Base-by-base conservation (phyloP, 2,888 invertebrate genomes). In the Neria commutata region DNA sequence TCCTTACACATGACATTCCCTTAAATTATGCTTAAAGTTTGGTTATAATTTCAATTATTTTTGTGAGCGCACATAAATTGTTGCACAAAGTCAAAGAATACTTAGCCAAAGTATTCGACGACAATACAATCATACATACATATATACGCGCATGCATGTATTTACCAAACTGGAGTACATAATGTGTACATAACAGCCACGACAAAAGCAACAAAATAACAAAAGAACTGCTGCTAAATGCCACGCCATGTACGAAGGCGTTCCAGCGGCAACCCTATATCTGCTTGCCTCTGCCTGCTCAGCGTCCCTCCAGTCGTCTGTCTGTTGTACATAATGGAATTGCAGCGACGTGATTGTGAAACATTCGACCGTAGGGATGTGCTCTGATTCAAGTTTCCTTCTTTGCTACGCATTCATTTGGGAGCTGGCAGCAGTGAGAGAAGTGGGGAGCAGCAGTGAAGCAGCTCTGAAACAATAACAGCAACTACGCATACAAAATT, bases 351-450 rank as follows among this genome's bases (percentile, higher is more conserved):
- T 79, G 77, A 78, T 78, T 78, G 78, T 74, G 73, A 77, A 77
- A 77, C 78, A 78, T 77, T 75, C 74, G 78, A 79, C 79, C 79
- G 73, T 75, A 75, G 78, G 78, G 79, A 81, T 77, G 74, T 74
- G 77, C 74, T 76, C 76, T 79, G 81, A 81, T 81, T 80, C 79
- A 71, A 74, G 68, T 73, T 74, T 73, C 56, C n/a, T n/a, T n/a
- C n/a, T n/a, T n/a, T n/a, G 70, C 55, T 49, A 52, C 53, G 17
- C 46, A 52, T 50, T 54, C 52, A 58, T 55, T 49, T 54, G 19
- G 29, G 37, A n/a, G 14, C 14, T 29, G 5, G 37, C 37, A 14
- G n/a, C 29, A 11, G 29, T 11, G 29, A 11, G 10, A 14, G 25
- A 11, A 50, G 3, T 14, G 47, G n/a, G 26, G 29, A 45, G 33